Conservation (phyloP, 2,888 invertebrate species). For the Phrixothrix hirtus region DNA sequence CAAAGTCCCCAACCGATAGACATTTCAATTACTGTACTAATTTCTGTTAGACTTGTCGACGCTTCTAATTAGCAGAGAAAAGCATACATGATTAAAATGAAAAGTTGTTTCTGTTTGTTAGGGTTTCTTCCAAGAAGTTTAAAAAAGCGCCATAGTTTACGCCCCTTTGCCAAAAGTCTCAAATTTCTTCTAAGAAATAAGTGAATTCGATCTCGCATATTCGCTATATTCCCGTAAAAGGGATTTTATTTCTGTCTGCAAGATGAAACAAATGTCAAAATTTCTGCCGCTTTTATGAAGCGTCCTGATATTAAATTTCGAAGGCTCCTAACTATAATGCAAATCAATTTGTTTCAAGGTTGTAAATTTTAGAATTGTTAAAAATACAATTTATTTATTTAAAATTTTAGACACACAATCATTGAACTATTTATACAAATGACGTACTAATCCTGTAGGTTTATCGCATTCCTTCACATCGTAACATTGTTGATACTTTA, state of each 20-base stretch:
- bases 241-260: background rate
- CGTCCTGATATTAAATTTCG: background rate
- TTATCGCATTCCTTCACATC: constrained; percentile 24
- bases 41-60: constrained; percentile 30
- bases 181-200: constrained; percentile 23
- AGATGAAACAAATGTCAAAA: too few relatives aligned
- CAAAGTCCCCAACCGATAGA: constrained; percentile 36
- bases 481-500: background rate
- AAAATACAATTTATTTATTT: constrained; percentile 12
- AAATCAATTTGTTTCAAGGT: background rate
- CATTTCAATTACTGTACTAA: constrained; percentile 36
- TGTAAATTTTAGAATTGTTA: constrained; percentile 5
- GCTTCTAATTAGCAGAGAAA: constrained; percentile 24
- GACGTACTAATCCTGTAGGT: constrained; percentile 22
- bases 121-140: constrained; percentile 17
- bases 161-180: constrained; percentile 23
- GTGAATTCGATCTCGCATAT: constrained; percentile 10
- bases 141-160: constrained; percentile 13
- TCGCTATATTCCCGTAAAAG: constrained; percentile 16
- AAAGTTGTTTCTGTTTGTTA: constrained; percentile 1
- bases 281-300: background rate
- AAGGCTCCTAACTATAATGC: too few relatives aligned
- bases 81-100: background rate
- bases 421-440: constrained; percentile 29
- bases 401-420: constrained; percentile 17